phyloP scores from a whole-genome alignment of 2,113 vertebrate genomes.

The Cacatua alba region DNA sequence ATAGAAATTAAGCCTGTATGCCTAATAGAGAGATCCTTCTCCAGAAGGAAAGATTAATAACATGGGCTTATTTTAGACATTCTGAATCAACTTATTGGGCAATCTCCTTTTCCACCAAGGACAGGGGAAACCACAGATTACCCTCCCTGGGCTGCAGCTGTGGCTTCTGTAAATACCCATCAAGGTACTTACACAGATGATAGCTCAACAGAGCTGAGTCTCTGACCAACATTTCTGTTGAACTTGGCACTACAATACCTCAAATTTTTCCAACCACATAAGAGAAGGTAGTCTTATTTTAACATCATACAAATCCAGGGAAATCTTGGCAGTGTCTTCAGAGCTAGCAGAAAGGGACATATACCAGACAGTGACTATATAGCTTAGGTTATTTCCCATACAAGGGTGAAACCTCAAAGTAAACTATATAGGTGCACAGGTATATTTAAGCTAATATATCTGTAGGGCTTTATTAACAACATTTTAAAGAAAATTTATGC shows the following conservation, averaged over 20 bases:
- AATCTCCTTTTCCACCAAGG: neutral
- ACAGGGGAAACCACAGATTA: neutral
- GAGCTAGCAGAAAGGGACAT: neutral
- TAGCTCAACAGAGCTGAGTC: neutral
- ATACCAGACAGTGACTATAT: neutral
- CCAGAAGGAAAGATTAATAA: neutral
- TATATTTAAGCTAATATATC: neutral
- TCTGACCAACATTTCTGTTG: neutral
- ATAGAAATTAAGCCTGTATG: neutral
- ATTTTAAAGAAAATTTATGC: neutral
- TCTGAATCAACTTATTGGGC: neutral
- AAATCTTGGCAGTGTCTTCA: neutral
- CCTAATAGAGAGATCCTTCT: neutral
- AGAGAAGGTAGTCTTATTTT: neutral
- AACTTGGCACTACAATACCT: neutral
- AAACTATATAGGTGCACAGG: neutral
- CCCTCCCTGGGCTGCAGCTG: neutral
- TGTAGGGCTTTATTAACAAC: neutral
- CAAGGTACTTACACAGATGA: neutral
- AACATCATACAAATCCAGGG: neutral
- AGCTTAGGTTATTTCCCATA: neutral
- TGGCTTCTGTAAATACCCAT: neutral
- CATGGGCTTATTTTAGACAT: neutral
- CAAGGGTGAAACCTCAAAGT: neutral
- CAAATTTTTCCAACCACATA: neutral